Evolutionary conservation across 1,140 invertebrate species (phyloP), one percentile per base, ranked within the genome.

Genomic region (Brachionus sp.): DNA sequence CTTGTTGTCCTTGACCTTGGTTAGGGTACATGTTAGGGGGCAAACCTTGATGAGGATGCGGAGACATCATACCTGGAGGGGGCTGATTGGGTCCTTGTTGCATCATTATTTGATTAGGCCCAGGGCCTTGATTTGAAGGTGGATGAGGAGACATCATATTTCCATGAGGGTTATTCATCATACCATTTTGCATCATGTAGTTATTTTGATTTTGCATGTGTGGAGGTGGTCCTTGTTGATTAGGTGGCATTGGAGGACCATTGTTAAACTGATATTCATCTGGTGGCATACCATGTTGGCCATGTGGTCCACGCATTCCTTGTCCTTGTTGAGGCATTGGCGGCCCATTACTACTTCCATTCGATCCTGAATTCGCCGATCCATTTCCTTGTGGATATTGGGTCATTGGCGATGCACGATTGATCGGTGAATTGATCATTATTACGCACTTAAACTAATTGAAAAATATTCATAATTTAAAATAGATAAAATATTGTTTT

Each of bases 101-200:
- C 75, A 78, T 78, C 75, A 78, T 78, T 13, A 57, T 57, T 3
- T 29, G 75, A 62, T 46, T 46, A 33, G 9, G 73, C 0, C 46
- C 46, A 19, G 46, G 46, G 10, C 75, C 46, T 37, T 50, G 75
- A 23, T 53, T 53, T 12, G 46, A 44, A 6, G 39, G 70, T 1
- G 39, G 70, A 75, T 75, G 70, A 46, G 70, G 70, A 46, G 70
- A 75, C 70, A 75, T 75, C 70, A 75, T 75, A 19, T 75, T 75
- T 25, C 39, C 70, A 33, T 75, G 37, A 6, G 70, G 70, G 25
- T 75, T 75, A 10, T 75, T 75, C 42, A 75, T 75, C 37, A 75
- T 44, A 0, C 70, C 70, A 75, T 75, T 75, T 46, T 75, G 70
- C 70, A 75, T 75, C 39, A 75, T 46, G 37, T 39, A 70, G 19